Percentiles rank a stretch among this genome's conserved stretches.
phyloP scores from a whole-genome alignment of 1,140 invertebrate species.

The Heliconius eleuchia region DNA sequence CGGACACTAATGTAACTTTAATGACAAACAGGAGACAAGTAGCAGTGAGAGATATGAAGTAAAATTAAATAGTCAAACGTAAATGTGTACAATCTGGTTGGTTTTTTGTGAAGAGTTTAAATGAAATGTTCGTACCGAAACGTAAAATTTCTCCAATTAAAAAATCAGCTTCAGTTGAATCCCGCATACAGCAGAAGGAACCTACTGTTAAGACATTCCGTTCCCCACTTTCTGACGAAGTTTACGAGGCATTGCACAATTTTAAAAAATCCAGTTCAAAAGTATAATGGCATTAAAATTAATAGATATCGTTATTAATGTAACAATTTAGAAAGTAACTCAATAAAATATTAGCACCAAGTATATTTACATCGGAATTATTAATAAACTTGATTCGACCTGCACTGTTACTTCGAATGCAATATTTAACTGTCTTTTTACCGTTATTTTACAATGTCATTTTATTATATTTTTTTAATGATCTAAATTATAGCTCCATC shows the following conservation, averaged over 20 bases:
- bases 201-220: no score
- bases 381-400: neutral
- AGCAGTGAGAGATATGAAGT: neutral
- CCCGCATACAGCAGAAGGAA: no score
- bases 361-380: neutral
- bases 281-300: neutral
- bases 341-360: neutral
- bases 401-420: constrained; percentile 6
- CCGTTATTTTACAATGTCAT: constrained; percentile 11
- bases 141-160: neutral
- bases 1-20: neutral
- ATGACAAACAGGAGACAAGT: neutral
- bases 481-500: neutral
- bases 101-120: neutral
- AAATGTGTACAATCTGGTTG: neutral
- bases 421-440: constrained; percentile 21
- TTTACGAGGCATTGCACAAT: no score
- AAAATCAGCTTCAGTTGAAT: no score
- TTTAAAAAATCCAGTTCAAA: neutral
- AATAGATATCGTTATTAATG: neutral
- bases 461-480: constrained; percentile 12
- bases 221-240: no score
- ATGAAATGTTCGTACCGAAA: neutral
- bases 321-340: neutral
- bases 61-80: neutral